Evolutionary conservation across 1,140 invertebrate genomes (phyloP).

Genomic region (Paralvinella palmiformis): DNA sequence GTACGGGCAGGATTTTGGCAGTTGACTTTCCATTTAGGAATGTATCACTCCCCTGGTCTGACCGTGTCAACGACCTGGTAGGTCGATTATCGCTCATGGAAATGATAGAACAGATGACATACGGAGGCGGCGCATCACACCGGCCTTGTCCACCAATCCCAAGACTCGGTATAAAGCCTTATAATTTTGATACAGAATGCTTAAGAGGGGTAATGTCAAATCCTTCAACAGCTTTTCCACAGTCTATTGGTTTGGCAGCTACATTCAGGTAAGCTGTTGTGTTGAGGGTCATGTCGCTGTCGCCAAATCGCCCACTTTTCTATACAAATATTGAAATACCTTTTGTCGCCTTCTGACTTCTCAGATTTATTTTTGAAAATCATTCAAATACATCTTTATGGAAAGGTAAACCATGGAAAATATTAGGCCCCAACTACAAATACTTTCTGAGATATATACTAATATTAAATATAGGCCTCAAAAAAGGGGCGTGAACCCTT

Average conservation of each 20-base stretch:
- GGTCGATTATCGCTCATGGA: conserved; percentile 33
- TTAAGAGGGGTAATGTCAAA: conserved; percentile 30
- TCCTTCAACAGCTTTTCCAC: conserved; percentile 38
- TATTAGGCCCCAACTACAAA: too few relatives aligned
- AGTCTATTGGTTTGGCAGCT: conserved; percentile 39
- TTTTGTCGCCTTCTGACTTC: too few relatives aligned
- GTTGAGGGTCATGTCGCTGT: too few relatives aligned
- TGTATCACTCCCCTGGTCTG: conserved; percentile 34
- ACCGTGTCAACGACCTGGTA: conserved; percentile 43
- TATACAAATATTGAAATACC: too few relatives aligned
- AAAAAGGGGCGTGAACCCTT: too few relatives aligned
- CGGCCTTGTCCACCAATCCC: conserved; percentile 31
- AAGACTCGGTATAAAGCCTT: conserved; percentile 38
- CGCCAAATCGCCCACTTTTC: too few relatives aligned
- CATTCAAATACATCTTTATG: too few relatives aligned
- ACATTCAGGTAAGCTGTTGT: conserved; percentile 41
- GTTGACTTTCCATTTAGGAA: conserved; percentile 41
- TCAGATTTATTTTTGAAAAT: too few relatives aligned
- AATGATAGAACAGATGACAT: conserved; percentile 35
- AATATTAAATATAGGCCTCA: too few relatives aligned
- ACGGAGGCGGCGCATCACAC: conserved; percentile 31
- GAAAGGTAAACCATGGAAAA: too few relatives aligned
- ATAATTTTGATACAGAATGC: conserved; percentile 45
- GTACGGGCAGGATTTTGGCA: too few relatives aligned
- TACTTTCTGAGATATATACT: too few relatives aligned